phyloP scores from a whole-genome alignment of 2,797 vertebrate species.

The Hyperoplus lanceolatus region DNA sequence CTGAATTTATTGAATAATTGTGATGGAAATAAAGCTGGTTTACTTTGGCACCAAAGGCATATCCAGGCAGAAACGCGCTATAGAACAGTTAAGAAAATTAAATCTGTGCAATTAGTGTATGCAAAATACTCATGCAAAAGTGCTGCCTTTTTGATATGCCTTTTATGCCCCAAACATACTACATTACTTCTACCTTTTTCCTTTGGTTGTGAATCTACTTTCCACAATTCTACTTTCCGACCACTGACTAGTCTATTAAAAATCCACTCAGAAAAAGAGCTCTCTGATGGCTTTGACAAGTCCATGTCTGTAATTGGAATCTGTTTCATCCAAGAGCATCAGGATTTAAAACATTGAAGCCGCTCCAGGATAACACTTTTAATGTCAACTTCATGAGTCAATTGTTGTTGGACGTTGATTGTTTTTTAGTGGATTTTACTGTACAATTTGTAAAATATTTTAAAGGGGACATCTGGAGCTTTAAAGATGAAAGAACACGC shows the following conservation, averaged over 20 bases:
- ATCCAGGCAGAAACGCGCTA: constrained; percentile 11
- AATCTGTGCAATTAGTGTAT: neutral
- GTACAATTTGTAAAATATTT: constrained; percentile 5
- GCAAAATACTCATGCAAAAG: neutral
- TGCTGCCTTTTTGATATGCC: constrained; percentile 28
- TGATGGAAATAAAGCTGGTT: neutral
- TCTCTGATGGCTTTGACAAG: neutral
- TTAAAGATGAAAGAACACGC: constrained; percentile 10
- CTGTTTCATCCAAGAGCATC: neutral
- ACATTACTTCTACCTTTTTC: constrained; percentile 7
- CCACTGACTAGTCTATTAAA: neutral
- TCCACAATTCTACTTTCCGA: constrained; percentile 6
- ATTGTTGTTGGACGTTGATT: neutral
- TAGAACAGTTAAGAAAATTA: neutral
- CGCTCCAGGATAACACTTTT: neutral
- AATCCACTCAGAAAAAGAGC: constrained; percentile 32
- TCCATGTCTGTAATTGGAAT: too few relatives aligned
- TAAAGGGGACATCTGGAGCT: neutral
- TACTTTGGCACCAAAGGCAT: constrained; percentile 31
- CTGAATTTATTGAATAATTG: neutral
- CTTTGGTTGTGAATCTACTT: constrained; percentile 6
- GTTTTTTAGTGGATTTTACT: constrained; percentile 50
- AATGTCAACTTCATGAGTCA: neutral
- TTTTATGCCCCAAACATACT: constrained; percentile 17
- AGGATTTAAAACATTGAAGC: neutral